Conservation (phyloP, 2,113 vertebrate species). For the Labeo rohita region DNA sequence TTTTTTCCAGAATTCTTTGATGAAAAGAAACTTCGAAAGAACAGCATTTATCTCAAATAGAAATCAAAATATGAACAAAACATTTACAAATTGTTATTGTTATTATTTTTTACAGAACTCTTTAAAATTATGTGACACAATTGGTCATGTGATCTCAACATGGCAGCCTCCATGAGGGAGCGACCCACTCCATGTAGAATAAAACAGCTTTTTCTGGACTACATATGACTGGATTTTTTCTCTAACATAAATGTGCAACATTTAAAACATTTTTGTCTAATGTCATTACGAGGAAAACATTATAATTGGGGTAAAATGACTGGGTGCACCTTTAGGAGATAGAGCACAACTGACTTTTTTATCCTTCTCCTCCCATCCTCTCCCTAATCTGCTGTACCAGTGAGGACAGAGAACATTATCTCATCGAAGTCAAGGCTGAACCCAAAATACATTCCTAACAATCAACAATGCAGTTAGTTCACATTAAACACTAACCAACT, state of each 20-base stretch:
- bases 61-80: background rate
- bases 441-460: conserved; percentile 7
- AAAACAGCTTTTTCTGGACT: background rate
- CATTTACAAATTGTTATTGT: background rate
- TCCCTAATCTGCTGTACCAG: conserved; percentile 26
- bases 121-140: background rate
- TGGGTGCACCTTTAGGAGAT: background rate
- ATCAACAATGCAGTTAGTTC: background rate
- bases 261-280: background rate
- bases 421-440: conserved; percentile 48
- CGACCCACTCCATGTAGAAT: too few species aligned
- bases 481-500: background rate
- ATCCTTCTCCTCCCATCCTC: background rate
- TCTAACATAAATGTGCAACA: background rate
- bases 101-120: background rate
- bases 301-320: background rate
- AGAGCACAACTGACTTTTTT: conserved; percentile 13
- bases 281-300: background rate
- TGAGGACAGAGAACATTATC: conserved; percentile 37
- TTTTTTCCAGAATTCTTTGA: background rate
- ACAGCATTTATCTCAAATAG: background rate
- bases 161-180: background rate
- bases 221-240: background rate
- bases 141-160: conserved; percentile 8
- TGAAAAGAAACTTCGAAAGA: background rate